These are phyloP conservation scores for Craseonycteris thonglongyai DNA, from an alignment of 2,113 vertebrate species.

Conservation along the genomic window DNA sequence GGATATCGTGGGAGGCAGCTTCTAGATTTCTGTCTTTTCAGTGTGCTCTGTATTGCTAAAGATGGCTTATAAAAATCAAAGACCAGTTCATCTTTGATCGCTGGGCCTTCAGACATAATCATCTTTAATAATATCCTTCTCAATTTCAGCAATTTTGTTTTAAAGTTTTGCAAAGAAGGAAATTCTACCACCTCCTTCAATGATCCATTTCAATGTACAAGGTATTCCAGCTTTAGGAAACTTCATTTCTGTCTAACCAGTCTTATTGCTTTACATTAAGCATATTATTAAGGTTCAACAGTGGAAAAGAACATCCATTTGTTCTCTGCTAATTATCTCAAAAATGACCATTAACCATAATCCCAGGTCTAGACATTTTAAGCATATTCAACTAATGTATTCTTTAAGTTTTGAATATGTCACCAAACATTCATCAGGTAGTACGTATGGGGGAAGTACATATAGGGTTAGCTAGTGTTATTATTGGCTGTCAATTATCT, in stretches of 20 bases:
- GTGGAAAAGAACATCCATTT: not conserved
- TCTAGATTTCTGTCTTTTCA: not conserved
- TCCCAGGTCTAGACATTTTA: not conserved
- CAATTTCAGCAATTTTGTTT: slow-evolving; percentile 8
- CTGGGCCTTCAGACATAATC: not conserved
- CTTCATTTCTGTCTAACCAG: not conserved
- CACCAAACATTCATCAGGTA: not conserved
- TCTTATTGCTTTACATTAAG: not conserved
- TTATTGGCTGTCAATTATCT: not conserved
- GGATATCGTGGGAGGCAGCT: not conserved
- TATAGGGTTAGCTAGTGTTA: not conserved
- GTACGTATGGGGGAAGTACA: not conserved
- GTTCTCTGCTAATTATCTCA: not conserved
- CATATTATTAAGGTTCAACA: not conserved
- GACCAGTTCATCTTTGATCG: not conserved
- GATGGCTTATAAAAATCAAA: not conserved
- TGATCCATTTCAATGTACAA: not conserved
- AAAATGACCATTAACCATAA: not conserved
- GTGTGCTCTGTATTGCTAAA: not conserved
- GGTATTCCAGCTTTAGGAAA: not conserved
- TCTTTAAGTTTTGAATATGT: not conserved
- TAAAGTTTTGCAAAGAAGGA: not conserved
- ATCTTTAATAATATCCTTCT: not conserved
- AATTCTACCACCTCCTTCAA: not conserved
- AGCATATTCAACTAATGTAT: not conserved